Percentiles rank a stretch among this genome's conserved stretches.
These are phyloP conservation scores for Chironomus striatipennis DNA, from an alignment of 1,140 invertebrate genomes.

Conservation along the genomic window DNA sequence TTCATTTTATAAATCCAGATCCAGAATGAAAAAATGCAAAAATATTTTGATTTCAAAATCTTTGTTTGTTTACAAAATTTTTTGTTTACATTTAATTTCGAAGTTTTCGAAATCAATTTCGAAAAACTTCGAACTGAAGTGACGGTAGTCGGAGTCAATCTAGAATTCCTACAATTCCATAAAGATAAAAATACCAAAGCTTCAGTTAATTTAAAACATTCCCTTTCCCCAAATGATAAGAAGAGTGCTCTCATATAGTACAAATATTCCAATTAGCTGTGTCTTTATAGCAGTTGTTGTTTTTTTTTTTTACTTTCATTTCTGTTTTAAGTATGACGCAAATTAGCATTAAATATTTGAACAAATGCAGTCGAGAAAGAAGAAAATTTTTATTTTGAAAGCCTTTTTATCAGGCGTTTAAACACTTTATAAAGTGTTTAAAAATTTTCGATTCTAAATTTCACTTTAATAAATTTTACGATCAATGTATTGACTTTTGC, in stretches of 20 bases:
- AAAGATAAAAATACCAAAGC: too few species aligned
- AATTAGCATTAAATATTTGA: constrained; percentile 9
- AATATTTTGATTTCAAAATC: too few species aligned
- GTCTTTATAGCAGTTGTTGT: constrained; percentile 3
- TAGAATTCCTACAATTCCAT: too few species aligned
- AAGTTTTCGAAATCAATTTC: too few species aligned
- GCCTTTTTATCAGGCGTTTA: background rate
- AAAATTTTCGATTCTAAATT: background rate
- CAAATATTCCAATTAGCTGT: background rate
- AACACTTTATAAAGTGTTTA: background rate
- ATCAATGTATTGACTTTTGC: background rate
- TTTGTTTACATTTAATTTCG: too few species aligned
- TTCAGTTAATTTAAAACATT: too few species aligned
- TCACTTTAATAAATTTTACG: background rate
- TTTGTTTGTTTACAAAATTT: too few species aligned
- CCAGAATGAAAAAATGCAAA: too few species aligned
- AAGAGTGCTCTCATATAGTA: background rate
- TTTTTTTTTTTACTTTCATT: background rate
- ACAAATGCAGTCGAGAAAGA: background rate
- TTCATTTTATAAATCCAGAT: too few species aligned
- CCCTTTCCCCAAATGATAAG: too few species aligned
- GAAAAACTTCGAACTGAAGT: too few species aligned
- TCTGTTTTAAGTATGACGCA: background rate
- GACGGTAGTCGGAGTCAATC: too few species aligned
- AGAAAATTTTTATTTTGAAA: background rate